Evolutionary conservation across 2,888 invertebrate species (phyloP), one percentile per base, ranked within the genome.

Genomic region (Drosophila dives): DNA sequence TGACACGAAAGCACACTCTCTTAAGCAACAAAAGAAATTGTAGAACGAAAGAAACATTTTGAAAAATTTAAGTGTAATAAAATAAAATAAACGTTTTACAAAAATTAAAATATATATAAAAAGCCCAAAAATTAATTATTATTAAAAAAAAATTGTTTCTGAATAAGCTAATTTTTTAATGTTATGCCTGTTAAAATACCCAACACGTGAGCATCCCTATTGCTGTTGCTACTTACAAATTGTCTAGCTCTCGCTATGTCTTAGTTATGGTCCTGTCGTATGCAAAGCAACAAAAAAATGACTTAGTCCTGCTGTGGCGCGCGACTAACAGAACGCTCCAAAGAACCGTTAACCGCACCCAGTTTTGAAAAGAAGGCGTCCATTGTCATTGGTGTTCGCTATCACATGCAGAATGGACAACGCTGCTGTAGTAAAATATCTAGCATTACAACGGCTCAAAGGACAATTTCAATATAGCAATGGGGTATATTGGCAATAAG

Each of bases 351-450:
- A 51, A 55, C 89, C 85, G 72, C 85, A 86, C 85, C 85, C 79
- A 81, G 70, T 66, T 81, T 53, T 66, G 48, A 34, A 56, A 55
- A 29, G n/a, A 40, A 67, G 72, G 72, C 62, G 72, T 69, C 77
- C 63, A 73, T 83, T 85, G 89, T 85, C 89, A 86, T 86, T 80
- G 83, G 75, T 64, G 40, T 83, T 77, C 68, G 40, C 77, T 67
- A 69, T 75, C 77, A 79, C 56, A 73, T 63, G 29, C 58, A 58
- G 40, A 67, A 67, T 67, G 68, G 49, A 69, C 66, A 51, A 55
- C 58, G 69, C 15, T 42, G 61, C 67, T 65, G 56, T 42, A 69
- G 56, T 56, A 71, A 66, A 76, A 80, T 85, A 73, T 73, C 69
- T 81, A 76, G 68, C 84, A 80, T 78, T 70, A 78, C 62, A 53